Conservation (phyloP, 1,140 invertebrate species). For the Drosophila insularis region DNA sequence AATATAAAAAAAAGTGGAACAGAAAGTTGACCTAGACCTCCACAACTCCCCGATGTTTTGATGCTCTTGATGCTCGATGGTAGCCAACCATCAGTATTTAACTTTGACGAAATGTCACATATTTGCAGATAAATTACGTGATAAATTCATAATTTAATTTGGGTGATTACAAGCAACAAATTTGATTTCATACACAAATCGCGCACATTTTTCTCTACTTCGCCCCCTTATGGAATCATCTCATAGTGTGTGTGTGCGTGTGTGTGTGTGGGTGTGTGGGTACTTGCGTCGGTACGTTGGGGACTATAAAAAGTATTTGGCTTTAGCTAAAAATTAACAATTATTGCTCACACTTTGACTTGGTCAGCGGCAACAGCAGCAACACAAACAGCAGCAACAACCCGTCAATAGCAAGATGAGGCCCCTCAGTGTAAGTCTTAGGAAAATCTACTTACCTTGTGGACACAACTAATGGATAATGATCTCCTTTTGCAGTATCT, state of each 20-base stretch:
- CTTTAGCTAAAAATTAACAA: slow-evolving; percentile 5
- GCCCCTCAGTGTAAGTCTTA: not conserved
- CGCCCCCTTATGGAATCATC: slow-evolving; percentile 7
- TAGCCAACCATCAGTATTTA: not conserved
- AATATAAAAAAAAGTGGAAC: not conserved
- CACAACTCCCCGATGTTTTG: not conserved
- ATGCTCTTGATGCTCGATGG: not conserved
- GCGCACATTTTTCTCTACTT: not conserved
- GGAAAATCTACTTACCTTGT: too few species aligned
- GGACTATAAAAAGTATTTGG: slow-evolving; percentile 15
- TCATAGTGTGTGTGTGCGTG: not conserved
- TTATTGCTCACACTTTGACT: slow-evolving; percentile 11
- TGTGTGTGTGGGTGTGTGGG: not conserved
- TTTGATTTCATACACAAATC: slow-evolving; percentile 3
- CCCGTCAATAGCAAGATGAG: not conserved
- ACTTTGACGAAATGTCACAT: not conserved
- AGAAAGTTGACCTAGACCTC: slow-evolving; percentile 7
- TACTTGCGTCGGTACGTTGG: not conserved
- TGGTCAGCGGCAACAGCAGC: not conserved
- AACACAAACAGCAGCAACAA: slow-evolving; percentile 5
- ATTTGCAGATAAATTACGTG: slow-evolving; percentile 3
- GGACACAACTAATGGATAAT: not conserved
- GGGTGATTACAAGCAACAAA: slow-evolving; percentile 1
- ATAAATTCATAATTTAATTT: not conserved
- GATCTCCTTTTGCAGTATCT: not conserved